Evolutionary conservation across 2,888 invertebrate genomes (phyloP), one percentile per base, ranked within the genome.

Genomic region (Phortica okadai): DNA sequence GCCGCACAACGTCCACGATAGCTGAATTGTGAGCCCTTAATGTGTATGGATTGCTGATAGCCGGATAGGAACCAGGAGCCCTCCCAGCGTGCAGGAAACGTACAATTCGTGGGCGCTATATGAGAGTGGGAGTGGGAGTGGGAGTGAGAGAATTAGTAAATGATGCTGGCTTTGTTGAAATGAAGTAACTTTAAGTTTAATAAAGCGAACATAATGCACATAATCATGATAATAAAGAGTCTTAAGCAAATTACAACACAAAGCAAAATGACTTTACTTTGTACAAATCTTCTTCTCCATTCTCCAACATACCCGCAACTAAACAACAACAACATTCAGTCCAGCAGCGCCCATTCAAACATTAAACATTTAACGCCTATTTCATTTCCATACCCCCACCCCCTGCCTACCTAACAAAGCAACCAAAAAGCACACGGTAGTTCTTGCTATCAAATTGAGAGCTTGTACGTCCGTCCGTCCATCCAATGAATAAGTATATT

Each of bases 21-120:
- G 90, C 96, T 96, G 84, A 97, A 94, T 81, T 95, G 93, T 89
- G 95, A 95, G 78, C 95, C 95, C 88, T 96, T 95, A 90, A 97
- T 96, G 88, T 95, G 93, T 92, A 97, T 96, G 74, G 96, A 95
- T 91, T 96, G 96, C 89, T 96, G 95, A 86, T 97, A 96, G 78
- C 97, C 97, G 78, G 97, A 97, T 92, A 97, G 96, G 93, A 97
- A 97, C 97, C 97, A 97, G 84, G 95, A 95, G 84, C 97, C 97
- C 90, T 96, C 95, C 97, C 97, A 97, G 84, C 94, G 94, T 83
- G 94, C 93, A 82, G 97, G 97, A 93, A 97, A 97, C 84, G 94
- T 94, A 92, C 97, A 97, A 87, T 94, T 94, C 93, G 95, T 87
- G 81, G 89, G 88, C 82, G 88, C 88, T 91, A 85, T 16, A 2